Evolutionary conservation across 1,140 invertebrate genomes (phyloP), one percentile per base, ranked within the genome.

Genomic region (Gonioctena quinquepunctata): DNA sequence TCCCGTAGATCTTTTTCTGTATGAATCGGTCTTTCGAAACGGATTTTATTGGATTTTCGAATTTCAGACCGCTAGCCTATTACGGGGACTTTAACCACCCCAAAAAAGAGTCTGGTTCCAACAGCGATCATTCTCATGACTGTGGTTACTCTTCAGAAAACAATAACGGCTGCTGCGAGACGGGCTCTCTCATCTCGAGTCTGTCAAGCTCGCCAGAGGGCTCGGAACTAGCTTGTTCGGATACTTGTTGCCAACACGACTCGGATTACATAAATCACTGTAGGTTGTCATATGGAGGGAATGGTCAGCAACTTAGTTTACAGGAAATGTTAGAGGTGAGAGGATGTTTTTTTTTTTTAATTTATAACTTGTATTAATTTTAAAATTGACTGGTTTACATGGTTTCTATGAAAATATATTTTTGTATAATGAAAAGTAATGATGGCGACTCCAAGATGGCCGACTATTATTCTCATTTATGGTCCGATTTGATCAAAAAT

Each of bases 101-200:
- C 11, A 72, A 68, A 33, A 80, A 77, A 64, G 81, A 83, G 61
- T 68, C 86, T 66, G 86, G 89, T n/a, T 79, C 74, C 16, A 88
- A 86, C 2, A 90, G 87, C 76, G 90, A 92, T 77, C 88, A 89
- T 76, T 90, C 89, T n/a, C 91, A 92, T 79, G 93, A 95, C 81
- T 94, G 91, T 80, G 93, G 93, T 27, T 95, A 94, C 79, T 92
- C 91, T 19, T 94, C 92, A 7, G 92, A 92, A 69, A 89, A 89
- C 72, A 92, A 90, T 77, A 90, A 90, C 68, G 90, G 90, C 22
- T 89, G 87, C 77, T 89, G 87, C 78, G 89, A 88, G 74, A 88
- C 87, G 19, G 82, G 85, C 28, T 89, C 88, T 19, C 85, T 88
- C 28, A 89, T 88, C 67, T 91, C 90, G 19, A 93, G 92, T 71